Evolutionary conservation across 1,140 invertebrate species (phyloP), one percentile per base, ranked within the genome.

Genomic region (Aphelenchoides besseyi): DNA sequence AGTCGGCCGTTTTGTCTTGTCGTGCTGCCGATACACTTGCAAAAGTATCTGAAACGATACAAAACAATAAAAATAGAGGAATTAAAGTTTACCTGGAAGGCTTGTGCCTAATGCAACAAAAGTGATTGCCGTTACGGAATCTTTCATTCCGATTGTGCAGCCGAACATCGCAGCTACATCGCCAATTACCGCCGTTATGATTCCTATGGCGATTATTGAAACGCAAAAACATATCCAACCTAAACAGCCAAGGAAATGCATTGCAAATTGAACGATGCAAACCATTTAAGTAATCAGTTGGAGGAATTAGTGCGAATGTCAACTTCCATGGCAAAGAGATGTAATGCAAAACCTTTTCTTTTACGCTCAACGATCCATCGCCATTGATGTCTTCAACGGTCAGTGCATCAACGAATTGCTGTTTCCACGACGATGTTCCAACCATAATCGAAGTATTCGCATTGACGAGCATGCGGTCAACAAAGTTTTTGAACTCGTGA

Each of bases 261-360:
- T 2, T 52, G 2, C 1, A 23, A 1, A n/a, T 23, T 2, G 23
- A n/a, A 23, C n/a, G 23, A 52, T 2, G 2, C n/a, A n/a, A n/a
- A 79, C 79, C 80, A 62, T 79, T 83, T 26, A 70, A 62, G 68
- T 82, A 84, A 69, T 82, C 94, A 86, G 96, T 97, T 18, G 96
- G 95, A 75, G 96, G 95, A 69, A 98, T 92, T 85, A 95, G 92
- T 54, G 95, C 95, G 86, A 98, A 98, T 26, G 97, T 85, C 59
- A 98, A 86, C 87, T 98, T 98, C 96, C 95, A 98, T 85, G 97
- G 95, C 48, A 98, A 87, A 3, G 95, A 96, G 57, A 98, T 85
- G 79, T 92, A 92, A 86, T 98, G 95, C 88, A 97, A 90, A 92
- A 92, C 90, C 96, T 92, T 79, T 89, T 89, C 81, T 41, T 70